Percentiles rank a stretch among this genome's conserved stretches.
Conservation (phyloP, 2,888 invertebrate genomes). For the Monopis laevigella region DNA sequence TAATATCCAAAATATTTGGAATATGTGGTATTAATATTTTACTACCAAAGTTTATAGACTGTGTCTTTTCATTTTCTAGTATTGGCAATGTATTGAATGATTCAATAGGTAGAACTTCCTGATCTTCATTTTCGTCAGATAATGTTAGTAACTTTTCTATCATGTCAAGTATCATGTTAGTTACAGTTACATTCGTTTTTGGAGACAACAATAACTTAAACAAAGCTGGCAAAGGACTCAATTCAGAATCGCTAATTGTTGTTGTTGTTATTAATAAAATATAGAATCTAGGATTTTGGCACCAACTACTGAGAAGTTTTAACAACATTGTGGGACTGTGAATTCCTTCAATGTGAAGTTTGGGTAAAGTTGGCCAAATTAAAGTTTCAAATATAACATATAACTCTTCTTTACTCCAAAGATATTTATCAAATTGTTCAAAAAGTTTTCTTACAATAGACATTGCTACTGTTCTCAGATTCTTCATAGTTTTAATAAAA, state of each 20-base stretch:
- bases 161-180: slow-evolving; percentile 75
- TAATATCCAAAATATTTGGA: slow-evolving; percentile 72
- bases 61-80: slow-evolving; percentile 24
- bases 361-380: slow-evolving; percentile 82
- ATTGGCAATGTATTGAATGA: slow-evolving; percentile 40
- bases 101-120: slow-evolving; percentile 39
- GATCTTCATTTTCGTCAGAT: slow-evolving; percentile 66
- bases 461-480: slow-evolving; percentile 70
- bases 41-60: slow-evolving; percentile 75
- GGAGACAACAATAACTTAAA: slow-evolving; percentile 76
- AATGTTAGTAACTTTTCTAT: slow-evolving; percentile 77
- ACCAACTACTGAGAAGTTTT: slow-evolving; percentile 83
- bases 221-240: slow-evolving; percentile 72
- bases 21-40: slow-evolving; percentile 79
- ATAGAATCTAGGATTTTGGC: slow-evolving; percentile 81
- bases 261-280: slow-evolving; percentile 71
- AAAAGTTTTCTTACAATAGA: slow-evolving; percentile 77
- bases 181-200: slow-evolving; percentile 73
- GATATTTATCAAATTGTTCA: slow-evolving; percentile 79
- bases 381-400: slow-evolving; percentile 79
- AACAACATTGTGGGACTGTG: slow-evolving; percentile 84
- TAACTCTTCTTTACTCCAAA: slow-evolving; percentile 76
- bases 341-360: slow-evolving; percentile 81
- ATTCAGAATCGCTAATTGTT: slow-evolving; percentile 39
- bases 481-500: slow-evolving; percentile 71